These are phyloP conservation scores for Anniella stebbinsi DNA, from an alignment of 2,797 vertebrate genomes.

Conservation along the genomic window DNA sequence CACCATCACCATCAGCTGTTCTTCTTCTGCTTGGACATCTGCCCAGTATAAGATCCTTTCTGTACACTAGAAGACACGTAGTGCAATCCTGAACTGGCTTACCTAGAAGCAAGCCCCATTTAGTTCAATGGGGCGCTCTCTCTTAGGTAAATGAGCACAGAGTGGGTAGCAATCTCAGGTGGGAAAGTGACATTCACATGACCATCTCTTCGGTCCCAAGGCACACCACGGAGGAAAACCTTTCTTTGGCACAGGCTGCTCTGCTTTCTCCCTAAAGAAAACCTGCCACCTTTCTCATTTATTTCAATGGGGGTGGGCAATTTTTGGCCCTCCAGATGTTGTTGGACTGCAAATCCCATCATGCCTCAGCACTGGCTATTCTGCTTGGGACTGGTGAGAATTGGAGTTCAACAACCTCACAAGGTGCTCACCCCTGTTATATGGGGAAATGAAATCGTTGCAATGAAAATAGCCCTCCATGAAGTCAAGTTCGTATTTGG, in stretches of 20 bases:
- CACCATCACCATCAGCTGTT: neutral
- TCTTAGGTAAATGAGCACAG: neutral
- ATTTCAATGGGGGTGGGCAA: neutral
- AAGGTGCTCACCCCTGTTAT: too few species aligned
- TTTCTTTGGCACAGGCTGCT: too few species aligned
- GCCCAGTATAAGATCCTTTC: neutral
- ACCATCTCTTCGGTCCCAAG: neutral
- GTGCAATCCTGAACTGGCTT: neutral
- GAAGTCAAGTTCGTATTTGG: too few species aligned
- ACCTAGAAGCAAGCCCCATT: neutral
- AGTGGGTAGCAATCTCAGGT: neutral
- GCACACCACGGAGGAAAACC: neutral
- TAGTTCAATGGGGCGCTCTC: neutral
- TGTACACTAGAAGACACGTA: neutral
- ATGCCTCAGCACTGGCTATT: too few species aligned
- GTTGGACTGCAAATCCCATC: too few species aligned
- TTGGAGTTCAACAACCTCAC: too few species aligned
- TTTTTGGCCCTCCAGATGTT: too few species aligned
- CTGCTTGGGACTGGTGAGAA: too few species aligned
- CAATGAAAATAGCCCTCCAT: neutral
- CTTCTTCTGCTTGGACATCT: too few species aligned
- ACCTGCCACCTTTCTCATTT: neutral
- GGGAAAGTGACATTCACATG: neutral
- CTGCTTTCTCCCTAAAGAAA: neutral
- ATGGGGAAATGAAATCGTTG: too few species aligned